These are phyloP conservation scores for Penaeus chinensis DNA, from an alignment of 1,140 invertebrate genomes.

Conservation along the genomic window DNA sequence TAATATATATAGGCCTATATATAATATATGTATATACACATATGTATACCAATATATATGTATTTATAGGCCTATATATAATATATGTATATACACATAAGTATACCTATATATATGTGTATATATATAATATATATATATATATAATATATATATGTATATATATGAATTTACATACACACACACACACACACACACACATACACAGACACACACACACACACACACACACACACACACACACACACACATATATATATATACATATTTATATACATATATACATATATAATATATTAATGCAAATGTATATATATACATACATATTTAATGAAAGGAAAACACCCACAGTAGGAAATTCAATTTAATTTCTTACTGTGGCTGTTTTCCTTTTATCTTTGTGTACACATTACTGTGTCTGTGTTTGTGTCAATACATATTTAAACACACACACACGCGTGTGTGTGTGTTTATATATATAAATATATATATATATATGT, in stretches of 20 bases:
- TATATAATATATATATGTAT: slow-evolving; percentile 18
- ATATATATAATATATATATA: slow-evolving; percentile 15
- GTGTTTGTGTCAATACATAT: too few species aligned
- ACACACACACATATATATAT: slow-evolving; percentile 15
- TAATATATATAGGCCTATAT: background rate
- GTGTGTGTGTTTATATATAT: background rate
- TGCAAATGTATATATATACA: too few species aligned
- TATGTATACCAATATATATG: slow-evolving; percentile 7
- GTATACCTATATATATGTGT: slow-evolving; percentile 14
- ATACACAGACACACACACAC: background rate
- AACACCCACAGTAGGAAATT: too few species aligned
- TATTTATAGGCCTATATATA: background rate
- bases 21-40: slow-evolving; percentile 21
- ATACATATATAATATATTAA: slow-evolving; percentile 16
- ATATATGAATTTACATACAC: background rate
- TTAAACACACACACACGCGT: too few species aligned
- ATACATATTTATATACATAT: slow-evolving; percentile 19
- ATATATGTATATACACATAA: background rate
- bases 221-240: background rate
- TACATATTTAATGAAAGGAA: too few species aligned
- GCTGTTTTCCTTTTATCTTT: too few species aligned
- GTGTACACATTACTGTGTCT: too few species aligned
- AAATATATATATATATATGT: too few species aligned
- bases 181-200: background rate
- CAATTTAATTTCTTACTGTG: too few species aligned